Conservation (phyloP, 2,113 vertebrate genomes). For the Mastomys natalensis region DNA sequence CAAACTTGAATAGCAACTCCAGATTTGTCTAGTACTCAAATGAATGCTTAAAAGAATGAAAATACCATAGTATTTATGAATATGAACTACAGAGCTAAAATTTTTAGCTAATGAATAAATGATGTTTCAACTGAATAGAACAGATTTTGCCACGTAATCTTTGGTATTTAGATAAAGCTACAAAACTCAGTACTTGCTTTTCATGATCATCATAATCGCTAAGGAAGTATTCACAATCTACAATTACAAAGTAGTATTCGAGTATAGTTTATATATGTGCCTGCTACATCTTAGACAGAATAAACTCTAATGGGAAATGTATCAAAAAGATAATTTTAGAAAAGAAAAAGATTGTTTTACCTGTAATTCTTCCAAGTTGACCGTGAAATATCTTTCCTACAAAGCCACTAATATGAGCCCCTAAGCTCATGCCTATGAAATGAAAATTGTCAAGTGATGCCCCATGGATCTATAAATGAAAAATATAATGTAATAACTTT, state of each 20-base stretch:
- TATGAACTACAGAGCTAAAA: not conserved
- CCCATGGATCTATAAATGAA: conserved; percentile 88
- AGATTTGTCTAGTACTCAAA: not conserved
- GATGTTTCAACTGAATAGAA: not conserved
- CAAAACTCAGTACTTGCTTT: not conserved
- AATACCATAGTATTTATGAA: not conserved
- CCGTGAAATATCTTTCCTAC: conserved; percentile 94
- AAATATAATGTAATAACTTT: conserved; percentile 18
- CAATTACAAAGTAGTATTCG: not conserved
- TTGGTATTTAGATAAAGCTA: not conserved
- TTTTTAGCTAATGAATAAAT: not conserved
- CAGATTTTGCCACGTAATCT: not conserved
- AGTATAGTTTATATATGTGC: not conserved
- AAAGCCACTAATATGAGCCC: conserved; percentile 96
- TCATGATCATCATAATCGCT: not conserved
- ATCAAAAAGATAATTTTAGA: not conserved
- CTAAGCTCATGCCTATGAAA: conserved; percentile 95
- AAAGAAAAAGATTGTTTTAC: conserved; percentile 83
- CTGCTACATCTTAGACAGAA: not conserved
- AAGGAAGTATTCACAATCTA: conserved; percentile 15
- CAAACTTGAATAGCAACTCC: not conserved
- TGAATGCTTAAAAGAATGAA: not conserved
- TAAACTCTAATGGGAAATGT: not conserved
- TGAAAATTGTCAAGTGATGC: conserved; percentile 91
- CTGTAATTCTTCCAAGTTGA: conserved; percentile 95